Evolutionary conservation across 1,140 invertebrate species (phyloP), one percentile per base, ranked within the genome.

Genomic region (Lysiphlebus fabarum): DNA sequence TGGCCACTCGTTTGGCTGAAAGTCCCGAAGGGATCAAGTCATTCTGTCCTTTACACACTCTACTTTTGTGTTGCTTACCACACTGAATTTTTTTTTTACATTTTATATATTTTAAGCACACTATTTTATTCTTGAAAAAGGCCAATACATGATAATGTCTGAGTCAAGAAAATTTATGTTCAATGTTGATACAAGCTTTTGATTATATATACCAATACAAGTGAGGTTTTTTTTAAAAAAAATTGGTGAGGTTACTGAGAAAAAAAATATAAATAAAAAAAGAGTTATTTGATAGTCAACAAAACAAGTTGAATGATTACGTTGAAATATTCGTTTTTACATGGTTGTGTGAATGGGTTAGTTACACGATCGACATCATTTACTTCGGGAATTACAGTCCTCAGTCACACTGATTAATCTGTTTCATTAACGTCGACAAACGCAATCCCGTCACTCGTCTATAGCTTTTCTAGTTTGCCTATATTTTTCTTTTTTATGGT

Each of bases 351-450:
- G 17, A 26, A 26, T 26, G 17, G 55, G 71, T 73, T 74, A 68
- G 72, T 74, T 74, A 70, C 70, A 70, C 68, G 68, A 75, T 76
- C 71, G 74, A 74, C 69, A 67, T 75, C 71, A 76, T 75, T 78
- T 77, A 69, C 70, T 68, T 68, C 67, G 70, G 68, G 66, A 77
- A 76, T 77, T 76, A 74, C 69, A 58, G 68, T 68, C 66, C 67
- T 78, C 71, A 70, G 70, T 77, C 75, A 75, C 67, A 64, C 67
- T 74, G 69, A 78, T 68, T 76, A 78, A 77, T 74, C 66, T 69
- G 70, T 69, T 76, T 75, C 72, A 69, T 77, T 77, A 76, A 69
- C 68, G 63, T 61, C 70, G 74, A 75, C 72, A 75, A 58, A 75
- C 65, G 73, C 64, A 70, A 71, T 72, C 76, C 68, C 68, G 72